phyloP scores from a whole-genome alignment of 2,797 vertebrate species.

The Bovichtus diacanthus region DNA sequence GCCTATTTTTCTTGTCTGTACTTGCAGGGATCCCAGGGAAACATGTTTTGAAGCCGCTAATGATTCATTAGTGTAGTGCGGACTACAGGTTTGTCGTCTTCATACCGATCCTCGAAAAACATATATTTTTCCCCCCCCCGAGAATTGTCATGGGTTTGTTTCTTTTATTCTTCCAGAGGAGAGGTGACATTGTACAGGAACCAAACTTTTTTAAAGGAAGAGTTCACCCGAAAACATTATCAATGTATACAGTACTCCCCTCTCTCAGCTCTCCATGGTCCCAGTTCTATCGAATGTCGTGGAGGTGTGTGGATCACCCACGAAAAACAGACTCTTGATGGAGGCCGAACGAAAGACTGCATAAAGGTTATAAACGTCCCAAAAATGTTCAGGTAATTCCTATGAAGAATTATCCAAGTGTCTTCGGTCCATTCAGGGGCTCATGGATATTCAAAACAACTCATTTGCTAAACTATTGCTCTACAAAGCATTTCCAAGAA shows the following conservation, averaged over 20 bases:
- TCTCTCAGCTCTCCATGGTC: too few relatives aligned
- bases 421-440: too few relatives aligned
- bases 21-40: slow-evolving; percentile 35
- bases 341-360: neutral
- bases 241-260: too few relatives aligned
- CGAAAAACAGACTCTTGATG: too few relatives aligned
- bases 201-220: neutral
- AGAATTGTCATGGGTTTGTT: neutral
- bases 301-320: too few relatives aligned
- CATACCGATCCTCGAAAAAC: slow-evolving; percentile 13
- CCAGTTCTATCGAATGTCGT: too few relatives aligned
- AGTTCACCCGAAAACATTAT: too few relatives aligned
- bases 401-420: too few relatives aligned
- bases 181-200: neutral
- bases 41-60: slow-evolving; percentile 27
- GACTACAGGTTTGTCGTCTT: slow-evolving; percentile 25
- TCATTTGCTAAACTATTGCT: too few relatives aligned
- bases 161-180: neutral
- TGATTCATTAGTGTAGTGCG: slow-evolving; percentile 14
- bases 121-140: slow-evolving; percentile 30
- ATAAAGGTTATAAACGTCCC: neutral
- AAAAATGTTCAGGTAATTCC: too few relatives aligned
- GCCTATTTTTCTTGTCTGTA: slow-evolving; percentile 31
- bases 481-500: too few relatives aligned
- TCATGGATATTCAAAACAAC: too few relatives aligned